Percentiles rank a stretch among this genome's conserved stretches.
Evolutionary conservation across 2,797 vertebrate species (phyloP).

Genomic region (Microctenopoma lineatum): DNA sequence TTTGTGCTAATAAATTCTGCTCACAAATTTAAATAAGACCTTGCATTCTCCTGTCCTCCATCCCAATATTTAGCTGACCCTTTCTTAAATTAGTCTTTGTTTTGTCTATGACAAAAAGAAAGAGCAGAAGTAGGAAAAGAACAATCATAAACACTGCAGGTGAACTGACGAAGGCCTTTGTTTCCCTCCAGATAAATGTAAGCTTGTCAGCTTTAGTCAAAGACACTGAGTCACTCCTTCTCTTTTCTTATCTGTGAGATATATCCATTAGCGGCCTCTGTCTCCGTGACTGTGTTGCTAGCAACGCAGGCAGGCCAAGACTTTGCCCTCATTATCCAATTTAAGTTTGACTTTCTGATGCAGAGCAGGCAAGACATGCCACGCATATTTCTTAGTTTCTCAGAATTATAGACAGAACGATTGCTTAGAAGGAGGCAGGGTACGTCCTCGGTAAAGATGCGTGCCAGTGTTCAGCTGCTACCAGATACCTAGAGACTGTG

Average conservation of each 20-base stretch:
- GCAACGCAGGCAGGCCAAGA: constrained; percentile 51
- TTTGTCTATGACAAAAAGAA: constrained; percentile 27
- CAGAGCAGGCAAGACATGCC: constrained; percentile 23
- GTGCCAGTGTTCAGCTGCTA: neutral
- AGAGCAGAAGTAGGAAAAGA: constrained; percentile 30
- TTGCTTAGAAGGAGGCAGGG: constrained; percentile 13
- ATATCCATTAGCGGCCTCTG: constrained; percentile 43
- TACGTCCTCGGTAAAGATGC: constrained; percentile 6
- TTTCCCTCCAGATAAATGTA: constrained; percentile 35
- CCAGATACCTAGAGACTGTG: neutral
- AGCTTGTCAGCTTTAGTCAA: constrained; percentile 48
- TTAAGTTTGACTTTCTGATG: constrained; percentile 45
- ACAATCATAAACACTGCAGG: constrained; percentile 23
- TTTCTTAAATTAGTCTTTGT: constrained; percentile 21
- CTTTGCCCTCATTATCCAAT: constrained; percentile 54
- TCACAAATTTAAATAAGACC: constrained; percentile 20
- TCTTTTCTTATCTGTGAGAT: constrained; percentile 41
- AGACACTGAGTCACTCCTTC: constrained; percentile 24
- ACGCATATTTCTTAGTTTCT: constrained; percentile 35
- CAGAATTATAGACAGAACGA: constrained; percentile 12
- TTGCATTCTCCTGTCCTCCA: constrained; percentile 2
- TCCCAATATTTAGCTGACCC: constrained; percentile 32
- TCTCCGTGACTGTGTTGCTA: constrained; percentile 59
- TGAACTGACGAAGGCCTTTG: constrained; percentile 32
- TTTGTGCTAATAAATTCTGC: constrained; percentile 25